These are phyloP conservation scores for Tangara arthus DNA, from an alignment of 2,797 vertebrate genomes.

Conservation along the genomic window DNA sequence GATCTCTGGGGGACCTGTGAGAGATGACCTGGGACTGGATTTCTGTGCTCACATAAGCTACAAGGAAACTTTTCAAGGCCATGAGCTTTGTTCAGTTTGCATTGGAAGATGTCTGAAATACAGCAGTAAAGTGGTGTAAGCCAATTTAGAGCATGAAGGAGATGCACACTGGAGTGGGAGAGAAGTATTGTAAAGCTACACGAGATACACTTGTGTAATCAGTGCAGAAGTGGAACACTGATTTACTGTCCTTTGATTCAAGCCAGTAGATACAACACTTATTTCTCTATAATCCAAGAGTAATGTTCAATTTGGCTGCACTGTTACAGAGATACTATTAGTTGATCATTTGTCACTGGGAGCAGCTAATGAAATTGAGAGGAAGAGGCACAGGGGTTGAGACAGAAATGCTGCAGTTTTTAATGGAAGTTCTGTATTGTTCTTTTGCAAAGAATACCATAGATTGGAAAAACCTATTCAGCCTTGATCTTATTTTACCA, in stretches of 20 bases:
- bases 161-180: neutral
- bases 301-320: neutral
- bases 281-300: neutral
- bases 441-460: neutral
- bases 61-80: neutral
- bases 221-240: neutral
- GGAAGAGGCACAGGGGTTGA: neutral
- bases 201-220: neutral
- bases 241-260: conserved; percentile 4
- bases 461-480: neutral
- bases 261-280: neutral
- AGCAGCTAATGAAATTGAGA: conserved; percentile 6
- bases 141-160: neutral
- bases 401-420: neutral
- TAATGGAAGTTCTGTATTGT: neutral
- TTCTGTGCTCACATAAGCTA: neutral
- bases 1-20: neutral
- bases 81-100: neutral
- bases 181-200: neutral
- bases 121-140: neutral
- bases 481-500: neutral
- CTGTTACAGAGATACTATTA: neutral
- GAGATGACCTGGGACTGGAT: neutral
- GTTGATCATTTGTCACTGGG: neutral
- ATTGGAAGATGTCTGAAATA: neutral